phyloP scores from a whole-genome alignment of 2,888 invertebrate species.

The Eudemis profundana region DNA sequence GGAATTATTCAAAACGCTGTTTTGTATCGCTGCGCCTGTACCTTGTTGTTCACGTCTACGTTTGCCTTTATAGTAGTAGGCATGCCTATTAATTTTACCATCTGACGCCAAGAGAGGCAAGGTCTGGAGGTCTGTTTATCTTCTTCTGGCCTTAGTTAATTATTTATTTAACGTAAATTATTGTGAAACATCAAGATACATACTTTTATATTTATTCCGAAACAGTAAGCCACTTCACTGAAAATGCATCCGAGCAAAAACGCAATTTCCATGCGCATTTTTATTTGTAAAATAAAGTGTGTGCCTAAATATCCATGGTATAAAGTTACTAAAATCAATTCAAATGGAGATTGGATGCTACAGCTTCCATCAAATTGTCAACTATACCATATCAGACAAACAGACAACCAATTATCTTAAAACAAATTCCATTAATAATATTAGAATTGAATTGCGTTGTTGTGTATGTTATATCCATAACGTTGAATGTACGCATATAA shows the following conservation, averaged over 20 bases:
- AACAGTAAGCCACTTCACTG: background rate
- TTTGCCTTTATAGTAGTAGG: conserved; percentile 55
- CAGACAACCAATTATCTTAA: conserved; percentile 3
- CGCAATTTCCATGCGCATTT: conserved; percentile 6
- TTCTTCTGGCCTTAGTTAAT: conserved; percentile 3
- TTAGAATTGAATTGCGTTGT: conserved; percentile 24
- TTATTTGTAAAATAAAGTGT: conserved; percentile 4
- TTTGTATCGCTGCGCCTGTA: conserved; percentile 58
- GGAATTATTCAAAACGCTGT: conserved; percentile 64
- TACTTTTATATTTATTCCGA: background rate
- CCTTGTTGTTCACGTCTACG: conserved; percentile 46
- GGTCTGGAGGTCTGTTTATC: conserved; percentile 2
- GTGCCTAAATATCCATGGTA: background rate
- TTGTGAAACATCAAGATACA: background rate
- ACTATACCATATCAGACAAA: background rate
- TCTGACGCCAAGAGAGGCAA: background rate
- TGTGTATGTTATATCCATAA: conserved; percentile 13
- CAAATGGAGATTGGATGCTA: conserved; percentile 5
- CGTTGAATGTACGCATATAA: conserved; percentile 26
- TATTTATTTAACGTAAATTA: conserved; percentile 5
- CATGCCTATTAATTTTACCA: conserved; percentile 29
- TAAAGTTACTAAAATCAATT: conserved; percentile 19
- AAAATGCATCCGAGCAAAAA: background rate
- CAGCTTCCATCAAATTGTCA: background rate
- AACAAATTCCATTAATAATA: conserved; percentile 21